phyloP scores from a whole-genome alignment of 2,113 vertebrate genomes.

The Antigone vipio region DNA sequence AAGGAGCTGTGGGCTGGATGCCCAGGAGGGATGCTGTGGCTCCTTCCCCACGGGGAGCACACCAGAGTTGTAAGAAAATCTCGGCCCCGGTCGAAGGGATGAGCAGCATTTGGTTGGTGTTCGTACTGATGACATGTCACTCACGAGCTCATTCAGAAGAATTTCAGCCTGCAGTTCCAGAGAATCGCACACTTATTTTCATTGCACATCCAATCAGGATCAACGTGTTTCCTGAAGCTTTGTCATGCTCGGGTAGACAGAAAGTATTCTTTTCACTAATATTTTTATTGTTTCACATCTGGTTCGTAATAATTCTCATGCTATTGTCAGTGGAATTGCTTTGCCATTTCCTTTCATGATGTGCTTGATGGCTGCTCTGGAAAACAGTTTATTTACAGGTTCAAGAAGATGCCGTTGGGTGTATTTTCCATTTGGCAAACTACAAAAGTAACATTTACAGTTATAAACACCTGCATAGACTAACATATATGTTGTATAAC shows the following conservation, averaged over 20 bases:
- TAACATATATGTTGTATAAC: not conserved
- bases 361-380: constrained; percentile 51
- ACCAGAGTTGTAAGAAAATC: not conserved
- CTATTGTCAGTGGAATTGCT: constrained; percentile 54
- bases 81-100: not conserved
- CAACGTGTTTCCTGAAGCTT: constrained; percentile 23
- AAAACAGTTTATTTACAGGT: constrained; percentile 60
- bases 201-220: not conserved
- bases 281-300: constrained; percentile 64
- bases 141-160: not conserved
- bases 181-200: constrained; percentile 6
- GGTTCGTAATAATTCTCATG: constrained; percentile 50
- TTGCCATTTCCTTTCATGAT: constrained; percentile 58
- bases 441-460: constrained; percentile 19
- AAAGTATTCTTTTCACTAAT: constrained; percentile 51
- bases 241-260: constrained; percentile 33
- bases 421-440: constrained; percentile 37
- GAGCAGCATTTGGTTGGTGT: not conserved
- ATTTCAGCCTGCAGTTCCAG: not conserved
- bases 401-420: constrained; percentile 32
- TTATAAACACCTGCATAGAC: constrained; percentile 34
- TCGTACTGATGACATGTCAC: not conserved
- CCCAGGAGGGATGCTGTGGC: accelerated
- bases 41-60: accelerated
- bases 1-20: not conserved